Percentiles rank a stretch among this genome's conserved stretches.
phyloP scores from a whole-genome alignment of 1,140 invertebrate species.

The Ectropis grisescens region DNA sequence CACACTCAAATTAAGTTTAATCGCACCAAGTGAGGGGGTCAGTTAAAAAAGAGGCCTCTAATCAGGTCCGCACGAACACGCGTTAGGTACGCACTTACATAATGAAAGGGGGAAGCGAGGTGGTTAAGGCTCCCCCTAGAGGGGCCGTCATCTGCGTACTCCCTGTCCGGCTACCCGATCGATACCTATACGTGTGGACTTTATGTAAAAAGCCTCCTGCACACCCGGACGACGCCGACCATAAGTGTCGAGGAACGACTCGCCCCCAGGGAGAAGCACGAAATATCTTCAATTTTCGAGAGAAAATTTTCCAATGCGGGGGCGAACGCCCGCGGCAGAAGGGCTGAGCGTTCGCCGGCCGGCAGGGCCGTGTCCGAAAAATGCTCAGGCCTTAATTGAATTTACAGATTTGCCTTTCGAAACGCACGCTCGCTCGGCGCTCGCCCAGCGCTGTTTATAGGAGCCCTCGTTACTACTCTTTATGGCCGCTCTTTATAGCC shows the following conservation, averaged over 20 bases:
- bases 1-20: conserved; percentile 61
- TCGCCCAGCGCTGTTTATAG: conserved; percentile 37
- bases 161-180: conserved; percentile 62
- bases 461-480: conserved; percentile 36
- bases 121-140: conserved; percentile 20
- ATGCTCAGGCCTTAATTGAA: conserved; percentile 62
- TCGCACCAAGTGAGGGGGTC: conserved; percentile 56
- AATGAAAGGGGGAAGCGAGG: conserved; percentile 62
- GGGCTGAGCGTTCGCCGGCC: conserved; percentile 43
- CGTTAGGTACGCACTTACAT: conserved; percentile 65
- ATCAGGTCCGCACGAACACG: conserved; percentile 64
- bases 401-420: conserved; percentile 62
- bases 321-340: conserved; percentile 53
- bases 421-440: conserved; percentile 37
- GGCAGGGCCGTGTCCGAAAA: conserved; percentile 56
- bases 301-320: conserved; percentile 67
- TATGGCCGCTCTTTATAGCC: conserved; percentile 2
- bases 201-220: conserved; percentile 68
- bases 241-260: conserved; percentile 67
- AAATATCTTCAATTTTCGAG: conserved; percentile 69
- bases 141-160: conserved; percentile 63
- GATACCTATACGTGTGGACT: conserved; percentile 68
- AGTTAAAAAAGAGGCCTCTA: conserved; percentile 66
- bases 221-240: conserved; percentile 59
- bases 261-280: conserved; percentile 58